Base-by-base conservation (phyloP, 1,140 invertebrate genomes). In the Drosophila repletoides region DNA sequence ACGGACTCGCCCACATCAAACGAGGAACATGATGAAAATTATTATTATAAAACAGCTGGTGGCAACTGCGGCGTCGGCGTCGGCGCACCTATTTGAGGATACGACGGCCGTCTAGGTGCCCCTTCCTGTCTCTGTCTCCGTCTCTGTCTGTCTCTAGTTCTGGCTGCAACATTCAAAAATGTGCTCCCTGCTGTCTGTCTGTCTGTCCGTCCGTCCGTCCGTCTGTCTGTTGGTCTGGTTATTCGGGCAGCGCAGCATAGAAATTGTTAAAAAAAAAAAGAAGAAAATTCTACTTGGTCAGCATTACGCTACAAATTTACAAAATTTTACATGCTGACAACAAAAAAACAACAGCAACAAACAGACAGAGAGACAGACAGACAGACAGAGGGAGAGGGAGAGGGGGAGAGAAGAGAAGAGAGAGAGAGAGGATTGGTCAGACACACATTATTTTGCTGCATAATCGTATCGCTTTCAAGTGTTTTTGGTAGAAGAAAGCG, bases 381-480 rank as follows among this genome's bases (percentile, higher is more conserved):
- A 34, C 34, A 22, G 28, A 34, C 36, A 26, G 58, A 33, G 51
- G 52, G 38, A 21, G 49, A 34, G 52, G 41, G 22, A 26, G 40
- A 21, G 34, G 24, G 15, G 21, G 12, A 19, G 24, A 58, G 29
- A 4, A 6, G 22, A 28, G 43, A 14, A 74, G 49, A 17, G 17
- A 33, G 49, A 45, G 71, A 59, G 52, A 51, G 36, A 31, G 56
- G 74, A 51, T 49, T 34, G 55, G 59, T 68, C 69, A 76, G 61
- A 75, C 53, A 53, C 40, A 41, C 60, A 64, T 40, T n/a, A 68
- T 75, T 84, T 12, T 84, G 80, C 80, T 86, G 81, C 80, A 86
- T 86, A 86, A 86, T 86, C 81, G 68, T 86, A 86, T 86, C 80
- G 77, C 68, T 86, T 86, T 86, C 80, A 86, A 86, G 80, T 86